A percentile compares a stretch with the other conserved stretches of the same genome.
Conservation (phyloP, 2,888 invertebrate species). For the Noctua janthe region DNA sequence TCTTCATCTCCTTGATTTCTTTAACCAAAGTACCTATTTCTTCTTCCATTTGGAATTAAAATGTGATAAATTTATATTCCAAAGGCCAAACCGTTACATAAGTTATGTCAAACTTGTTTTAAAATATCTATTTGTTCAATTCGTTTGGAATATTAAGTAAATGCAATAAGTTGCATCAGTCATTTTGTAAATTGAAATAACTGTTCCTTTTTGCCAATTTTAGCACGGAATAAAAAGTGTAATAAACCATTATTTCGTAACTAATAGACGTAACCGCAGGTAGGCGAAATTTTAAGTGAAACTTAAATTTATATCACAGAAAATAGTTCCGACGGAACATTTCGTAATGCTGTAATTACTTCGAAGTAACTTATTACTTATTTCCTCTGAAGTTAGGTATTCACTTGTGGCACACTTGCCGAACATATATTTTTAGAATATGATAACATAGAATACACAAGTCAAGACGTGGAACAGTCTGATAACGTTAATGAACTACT, state of each 20-base stretch:
- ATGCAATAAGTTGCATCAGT: slow-evolving; percentile 15
- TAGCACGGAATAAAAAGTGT: slow-evolving; percentile 3
- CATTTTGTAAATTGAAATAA: slow-evolving; percentile 12
- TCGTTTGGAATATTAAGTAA: neutral
- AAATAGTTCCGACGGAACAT: slow-evolving; percentile 34
- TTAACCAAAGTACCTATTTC: neutral
- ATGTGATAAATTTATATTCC: slow-evolving; percentile 2
- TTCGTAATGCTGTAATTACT: slow-evolving; percentile 42
- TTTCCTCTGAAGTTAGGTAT: slow-evolving; percentile 29
- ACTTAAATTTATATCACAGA: slow-evolving; percentile 42
- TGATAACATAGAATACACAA: neutral
- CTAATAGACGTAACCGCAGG: slow-evolving; percentile 42
- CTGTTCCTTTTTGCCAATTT: neutral
- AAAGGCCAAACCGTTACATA: slow-evolving; percentile 11
- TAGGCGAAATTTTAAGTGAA: slow-evolving; percentile 33
- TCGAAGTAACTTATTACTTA: slow-evolving; percentile 29
- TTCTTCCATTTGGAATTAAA: slow-evolving; percentile 9
- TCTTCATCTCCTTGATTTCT: slow-evolving; percentile 7
- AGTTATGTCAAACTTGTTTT: slow-evolving; percentile 15
- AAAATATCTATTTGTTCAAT: neutral
- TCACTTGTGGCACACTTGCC: neutral
- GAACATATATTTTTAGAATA: slow-evolving; percentile 18
- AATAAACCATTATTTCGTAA: slow-evolving; percentile 37
- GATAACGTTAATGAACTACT: slow-evolving; percentile 46
- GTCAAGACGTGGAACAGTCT: slow-evolving; percentile 21